Conservation (phyloP, 2,113 vertebrate species). For the Spermophilus dauricus region DNA sequence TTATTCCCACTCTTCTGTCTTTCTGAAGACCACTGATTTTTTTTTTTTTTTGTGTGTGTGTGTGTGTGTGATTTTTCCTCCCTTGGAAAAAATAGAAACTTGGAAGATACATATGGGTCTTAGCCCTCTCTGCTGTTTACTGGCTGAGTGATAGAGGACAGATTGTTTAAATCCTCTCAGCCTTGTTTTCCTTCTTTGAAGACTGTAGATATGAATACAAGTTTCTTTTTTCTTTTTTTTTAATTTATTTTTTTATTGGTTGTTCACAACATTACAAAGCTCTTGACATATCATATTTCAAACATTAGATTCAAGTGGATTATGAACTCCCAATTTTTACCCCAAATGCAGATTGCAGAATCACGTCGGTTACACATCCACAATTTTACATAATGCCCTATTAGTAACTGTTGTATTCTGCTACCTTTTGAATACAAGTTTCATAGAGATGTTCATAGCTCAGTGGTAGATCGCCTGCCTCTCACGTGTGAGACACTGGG, state of each 20-base stretch:
- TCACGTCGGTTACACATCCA: no score
- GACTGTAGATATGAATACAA: not conserved
- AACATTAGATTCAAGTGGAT: no score
- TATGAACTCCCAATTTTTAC: no score
- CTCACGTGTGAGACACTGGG: no score
- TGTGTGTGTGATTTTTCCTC: not conserved
- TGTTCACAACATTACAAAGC: no score
- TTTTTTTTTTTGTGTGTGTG: not conserved
- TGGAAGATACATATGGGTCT: not conserved
- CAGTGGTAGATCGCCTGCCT: no score
- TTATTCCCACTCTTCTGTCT: not conserved
- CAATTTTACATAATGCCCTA: no score
- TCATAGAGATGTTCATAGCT: not conserved
- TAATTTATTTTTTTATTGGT: no score
- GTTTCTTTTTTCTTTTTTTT: not conserved
- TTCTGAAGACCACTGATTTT: not conserved
- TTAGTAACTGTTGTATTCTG: no score
- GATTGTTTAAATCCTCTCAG: not conserved
- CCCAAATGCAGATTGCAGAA: no score
- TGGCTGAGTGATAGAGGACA: not conserved
- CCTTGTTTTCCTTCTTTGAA: not conserved
- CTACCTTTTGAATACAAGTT: not conserved
- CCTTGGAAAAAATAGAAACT: not conserved
- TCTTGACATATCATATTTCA: no score
- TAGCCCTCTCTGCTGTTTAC: not conserved